Conservation (phyloP, 2,113 vertebrate species). For the Cynoglossus semilaevis region DNA sequence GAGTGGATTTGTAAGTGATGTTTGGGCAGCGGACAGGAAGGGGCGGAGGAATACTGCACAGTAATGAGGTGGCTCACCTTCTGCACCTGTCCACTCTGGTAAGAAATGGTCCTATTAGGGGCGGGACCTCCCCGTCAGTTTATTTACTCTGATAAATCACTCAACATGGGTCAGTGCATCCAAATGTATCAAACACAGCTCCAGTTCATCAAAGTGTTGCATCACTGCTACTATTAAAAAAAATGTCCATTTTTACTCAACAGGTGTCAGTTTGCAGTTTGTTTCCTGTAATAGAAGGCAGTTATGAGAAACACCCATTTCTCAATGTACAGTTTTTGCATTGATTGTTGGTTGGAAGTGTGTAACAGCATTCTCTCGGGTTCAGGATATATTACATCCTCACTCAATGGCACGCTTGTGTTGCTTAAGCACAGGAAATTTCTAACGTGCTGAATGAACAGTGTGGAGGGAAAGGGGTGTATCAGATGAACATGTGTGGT, state of each 20-base stretch:
- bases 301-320: constrained; percentile 29
- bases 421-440: constrained; percentile 64
- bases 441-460: constrained; percentile 57
- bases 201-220: background rate
- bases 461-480: constrained; percentile 64
- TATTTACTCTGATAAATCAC: constrained; percentile 8
- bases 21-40: constrained; percentile 46
- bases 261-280: constrained; percentile 41
- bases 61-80: constrained; percentile 46
- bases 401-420: constrained; percentile 60
- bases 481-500: constrained; percentile 76
- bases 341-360: constrained; percentile 29
- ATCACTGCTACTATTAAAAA: constrained; percentile 14
- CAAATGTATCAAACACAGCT: background rate
- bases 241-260: constrained; percentile 52
- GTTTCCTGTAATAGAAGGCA: constrained; percentile 43
- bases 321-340: constrained; percentile 14
- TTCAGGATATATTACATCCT: constrained; percentile 52
- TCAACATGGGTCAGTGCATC: background rate
- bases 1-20: constrained; percentile 34
- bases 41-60: constrained; percentile 18
- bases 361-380: constrained; percentile 35
- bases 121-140: constrained; percentile 20
- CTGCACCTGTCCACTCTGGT: constrained; percentile 32
- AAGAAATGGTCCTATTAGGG: constrained; percentile 25